Conservation (phyloP, 2,888 invertebrate genomes). For the Callimorpha dominula region DNA sequence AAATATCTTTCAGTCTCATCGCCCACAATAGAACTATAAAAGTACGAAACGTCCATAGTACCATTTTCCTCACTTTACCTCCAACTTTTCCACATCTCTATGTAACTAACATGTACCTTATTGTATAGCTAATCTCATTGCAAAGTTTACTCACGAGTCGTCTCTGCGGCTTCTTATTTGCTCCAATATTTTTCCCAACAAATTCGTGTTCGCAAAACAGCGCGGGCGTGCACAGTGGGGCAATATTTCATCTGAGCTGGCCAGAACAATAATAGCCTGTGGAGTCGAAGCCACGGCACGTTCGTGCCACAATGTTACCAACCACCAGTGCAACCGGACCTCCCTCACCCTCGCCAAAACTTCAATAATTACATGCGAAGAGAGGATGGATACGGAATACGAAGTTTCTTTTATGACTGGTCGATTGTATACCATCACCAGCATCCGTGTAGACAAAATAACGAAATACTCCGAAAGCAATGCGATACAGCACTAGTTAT, state of each 20-base stretch:
- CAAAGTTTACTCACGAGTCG: constrained; percentile 74
- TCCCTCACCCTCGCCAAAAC: constrained; percentile 55
- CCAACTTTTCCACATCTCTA: constrained; percentile 29
- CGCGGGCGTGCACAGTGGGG: constrained; percentile 82
- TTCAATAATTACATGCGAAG: constrained; percentile 50
- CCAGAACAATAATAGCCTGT: constrained; percentile 85
- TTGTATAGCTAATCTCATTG: constrained; percentile 60
- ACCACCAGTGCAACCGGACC: constrained; percentile 68
- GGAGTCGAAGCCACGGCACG: constrained; percentile 85
- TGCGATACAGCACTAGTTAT: constrained; percentile 81
- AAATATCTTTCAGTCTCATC: neutral
- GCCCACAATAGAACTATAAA: neutral
- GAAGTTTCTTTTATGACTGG: constrained; percentile 64
- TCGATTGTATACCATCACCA: constrained; percentile 75
- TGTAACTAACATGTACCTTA: constrained; percentile 25
- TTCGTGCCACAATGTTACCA: constrained; percentile 83
- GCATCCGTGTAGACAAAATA: constrained; percentile 87
- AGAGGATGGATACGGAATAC: constrained; percentile 50
- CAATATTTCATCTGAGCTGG: constrained; percentile 86
- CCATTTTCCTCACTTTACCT: constrained; percentile 29
- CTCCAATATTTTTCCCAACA: constrained; percentile 80
- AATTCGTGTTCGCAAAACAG: constrained; percentile 82
- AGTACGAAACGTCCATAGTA: constrained; percentile 8
- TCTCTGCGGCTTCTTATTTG: constrained; percentile 77
- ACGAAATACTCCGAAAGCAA: constrained; percentile 85